phyloP scores from a whole-genome alignment of 2,113 vertebrate species.

The Nycticebus coucang region DNA sequence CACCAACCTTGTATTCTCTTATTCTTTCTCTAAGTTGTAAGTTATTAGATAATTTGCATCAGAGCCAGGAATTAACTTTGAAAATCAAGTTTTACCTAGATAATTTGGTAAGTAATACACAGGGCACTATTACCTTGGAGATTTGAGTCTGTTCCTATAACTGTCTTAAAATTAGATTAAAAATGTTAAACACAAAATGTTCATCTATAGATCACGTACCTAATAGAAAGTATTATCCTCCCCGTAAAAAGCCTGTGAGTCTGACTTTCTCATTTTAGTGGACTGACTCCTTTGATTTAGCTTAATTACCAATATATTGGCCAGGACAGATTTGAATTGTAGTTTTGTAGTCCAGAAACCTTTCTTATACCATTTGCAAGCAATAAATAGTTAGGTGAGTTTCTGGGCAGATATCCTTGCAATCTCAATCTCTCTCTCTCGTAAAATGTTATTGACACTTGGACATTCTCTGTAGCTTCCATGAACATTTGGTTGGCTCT shows the following conservation, averaged over 20 bases:
- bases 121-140: neutral
- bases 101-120: neutral
- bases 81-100: neutral
- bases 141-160: neutral
- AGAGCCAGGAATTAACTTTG: neutral
- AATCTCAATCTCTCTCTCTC: neutral
- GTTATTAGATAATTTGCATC: neutral
- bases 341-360: neutral
- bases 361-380: constrained; percentile 22
- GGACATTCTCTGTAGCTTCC: neutral
- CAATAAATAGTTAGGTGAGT: neutral
- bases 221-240: neutral
- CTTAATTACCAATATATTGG: neutral
- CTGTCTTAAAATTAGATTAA: neutral
- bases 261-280: neutral
- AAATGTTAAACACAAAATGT: constrained; percentile 7
- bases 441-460: neutral
- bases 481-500: neutral
- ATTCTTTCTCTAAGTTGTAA: neutral
- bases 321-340: neutral
- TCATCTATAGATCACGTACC: neutral
- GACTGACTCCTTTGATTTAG: neutral
- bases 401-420: neutral
- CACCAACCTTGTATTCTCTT: neutral
- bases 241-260: neutral